Evolutionary conservation across 2,113 vertebrate species (phyloP).

Genomic region (Amblyopsis rosae): DNA sequence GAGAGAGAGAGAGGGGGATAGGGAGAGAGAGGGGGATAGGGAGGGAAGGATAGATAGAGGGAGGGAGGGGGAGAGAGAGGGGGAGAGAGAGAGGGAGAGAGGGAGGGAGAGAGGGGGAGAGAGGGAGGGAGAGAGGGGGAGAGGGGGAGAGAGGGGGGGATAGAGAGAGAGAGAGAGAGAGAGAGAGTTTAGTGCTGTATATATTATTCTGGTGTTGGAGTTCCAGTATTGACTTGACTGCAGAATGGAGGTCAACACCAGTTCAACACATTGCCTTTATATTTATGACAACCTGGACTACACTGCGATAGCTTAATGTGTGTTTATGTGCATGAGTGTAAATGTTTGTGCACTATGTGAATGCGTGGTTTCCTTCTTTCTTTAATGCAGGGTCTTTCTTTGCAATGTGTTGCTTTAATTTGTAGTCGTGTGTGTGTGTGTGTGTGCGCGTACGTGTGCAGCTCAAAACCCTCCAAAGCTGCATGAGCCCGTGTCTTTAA

Average conservation of each 20-base stretch:
- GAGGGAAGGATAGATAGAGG: neutral
- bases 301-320: neutral
- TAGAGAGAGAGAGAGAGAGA: neutral
- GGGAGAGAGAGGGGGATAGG: neutral
- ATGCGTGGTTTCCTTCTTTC: neutral
- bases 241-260: constrained; percentile 6
- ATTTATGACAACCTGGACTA: constrained; percentile 5
- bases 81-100: neutral
- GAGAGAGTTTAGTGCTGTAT: neutral
- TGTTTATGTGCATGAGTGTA: neutral
- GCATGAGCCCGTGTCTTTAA: neutral
- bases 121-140: neutral
- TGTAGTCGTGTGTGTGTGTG: neutral
- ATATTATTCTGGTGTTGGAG: neutral
- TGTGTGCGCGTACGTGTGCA: neutral
- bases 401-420: neutral
- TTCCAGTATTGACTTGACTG: neutral
- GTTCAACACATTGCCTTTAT: constrained; percentile 3
- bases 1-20: neutral
- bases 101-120: neutral
- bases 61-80: neutral
- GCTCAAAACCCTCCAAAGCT: neutral
- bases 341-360: neutral
- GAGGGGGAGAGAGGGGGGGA: too few species aligned
- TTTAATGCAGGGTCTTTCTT: neutral